Base-by-base conservation (phyloP, 1,140 invertebrate genomes). In the Chymomyza costata region DNA sequence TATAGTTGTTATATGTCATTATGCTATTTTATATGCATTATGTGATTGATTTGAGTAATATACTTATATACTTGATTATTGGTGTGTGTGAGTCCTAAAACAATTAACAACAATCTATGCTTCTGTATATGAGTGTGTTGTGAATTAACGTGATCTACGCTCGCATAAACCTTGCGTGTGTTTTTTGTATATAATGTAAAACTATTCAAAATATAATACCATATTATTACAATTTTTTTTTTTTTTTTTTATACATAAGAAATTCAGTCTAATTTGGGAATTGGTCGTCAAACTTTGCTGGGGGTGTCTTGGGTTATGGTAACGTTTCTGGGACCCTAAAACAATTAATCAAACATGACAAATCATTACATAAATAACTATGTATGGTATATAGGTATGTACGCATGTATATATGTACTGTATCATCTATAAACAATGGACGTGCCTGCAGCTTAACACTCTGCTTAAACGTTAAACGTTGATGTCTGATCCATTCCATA, bases 221-320 rank as follows among this genome's bases (percentile, higher is more conserved):
- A 65, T 74, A 73, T 57, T 53, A 50, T 57, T 71, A 65, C 46
- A 62, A 46, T 57, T 60, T 55, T 67, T 43, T 58, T 52, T 8
- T 69, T 50, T 51, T 49, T 39, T 67, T 73, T 66, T 62, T 46
- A 64, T 65, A 57, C 52, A 47, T 60, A 60, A 35, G 54, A 58
- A 70, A 81, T 82, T 81, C 76, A 81, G 76, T 81, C 76, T 81
- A 81, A 81, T 81, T 76, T 59, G 59, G 74, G 66, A 65, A 59
- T 81, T 81, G 73, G 73, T 80, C 74, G 58, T 68, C 52, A 48
- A 74, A 65, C 68, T 65, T 67, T 40, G 46, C 50, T 41, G 46
- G 52, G 47, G 28, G 47, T 18, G 18, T 28, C 10, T n/a, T n/a
- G 30, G 25, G 15, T 7, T 8, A n/a, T n/a, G n/a, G n/a, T n/a